Percentiles rank a stretch among this genome's conserved stretches.
Evolutionary conservation across 2,888 invertebrate genomes (phyloP).

Genomic region (Zaprionus lineosus): DNA sequence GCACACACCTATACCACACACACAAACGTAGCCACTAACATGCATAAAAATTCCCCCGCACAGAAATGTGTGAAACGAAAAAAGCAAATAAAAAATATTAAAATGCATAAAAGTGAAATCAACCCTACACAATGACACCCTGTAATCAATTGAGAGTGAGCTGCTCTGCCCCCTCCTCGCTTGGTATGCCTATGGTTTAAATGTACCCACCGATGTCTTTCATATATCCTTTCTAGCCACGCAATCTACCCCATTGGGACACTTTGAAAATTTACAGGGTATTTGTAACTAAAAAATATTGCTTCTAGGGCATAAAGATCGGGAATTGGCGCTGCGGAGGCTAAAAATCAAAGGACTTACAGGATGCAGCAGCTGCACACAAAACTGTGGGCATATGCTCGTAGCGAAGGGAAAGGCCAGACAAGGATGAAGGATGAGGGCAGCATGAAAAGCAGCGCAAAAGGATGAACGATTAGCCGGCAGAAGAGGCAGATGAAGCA

Average conservation of each 20-base stretch:
- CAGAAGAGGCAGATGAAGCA: constrained; percentile 51
- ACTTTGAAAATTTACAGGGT: not conserved
- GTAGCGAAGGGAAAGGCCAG: too few species aligned
- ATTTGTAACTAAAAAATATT: constrained; percentile 25
- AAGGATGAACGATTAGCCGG: constrained; percentile 26
- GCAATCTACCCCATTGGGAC: too few species aligned
- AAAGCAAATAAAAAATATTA: constrained; percentile 21
- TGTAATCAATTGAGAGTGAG: too few species aligned
- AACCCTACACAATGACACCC: too few species aligned
- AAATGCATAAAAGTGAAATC: too few species aligned
- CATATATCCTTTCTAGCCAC: too few species aligned
- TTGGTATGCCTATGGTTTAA: too few species aligned
- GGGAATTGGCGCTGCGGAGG: constrained; percentile 34
- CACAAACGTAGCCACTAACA: too few species aligned
- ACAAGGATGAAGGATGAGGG: constrained; percentile 10
- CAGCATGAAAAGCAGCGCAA: constrained; percentile 27
- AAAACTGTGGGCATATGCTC: constrained; percentile 23
- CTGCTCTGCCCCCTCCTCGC: too few species aligned
- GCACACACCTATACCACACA: too few species aligned
- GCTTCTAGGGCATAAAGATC: constrained; percentile 49
- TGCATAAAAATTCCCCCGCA: too few species aligned
- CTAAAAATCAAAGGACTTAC: constrained; percentile 38
- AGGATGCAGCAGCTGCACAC: constrained; percentile 19
- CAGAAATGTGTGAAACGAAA: constrained; percentile 44
- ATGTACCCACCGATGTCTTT: too few species aligned